These are phyloP conservation scores for Rhagium mordax DNA, from an alignment of 2,888 invertebrate species.

Conservation along the genomic window DNA sequence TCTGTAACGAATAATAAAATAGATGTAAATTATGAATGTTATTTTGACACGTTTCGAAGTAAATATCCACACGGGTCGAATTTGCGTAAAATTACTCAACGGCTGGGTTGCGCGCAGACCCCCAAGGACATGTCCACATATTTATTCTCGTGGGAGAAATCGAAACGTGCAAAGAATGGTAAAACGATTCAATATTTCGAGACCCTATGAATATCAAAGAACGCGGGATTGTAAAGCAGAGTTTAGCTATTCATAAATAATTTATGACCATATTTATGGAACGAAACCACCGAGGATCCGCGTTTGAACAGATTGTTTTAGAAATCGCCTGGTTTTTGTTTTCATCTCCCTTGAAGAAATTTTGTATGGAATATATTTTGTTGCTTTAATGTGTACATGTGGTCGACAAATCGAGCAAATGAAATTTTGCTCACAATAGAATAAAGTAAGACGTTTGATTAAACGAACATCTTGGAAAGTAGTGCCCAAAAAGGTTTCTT, in stretches of 20 bases:
- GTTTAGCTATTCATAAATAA: slow-evolving; percentile 41
- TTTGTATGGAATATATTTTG: not conserved
- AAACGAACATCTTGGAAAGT: too few species aligned
- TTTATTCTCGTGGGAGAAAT: slow-evolving; percentile 12
- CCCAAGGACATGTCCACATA: slow-evolving; percentile 1
- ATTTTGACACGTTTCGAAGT: too few species aligned
- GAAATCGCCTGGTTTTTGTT: slow-evolving; percentile 25
- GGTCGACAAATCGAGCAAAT: too few species aligned
- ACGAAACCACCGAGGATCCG: slow-evolving; percentile 14
- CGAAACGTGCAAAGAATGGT: slow-evolving; percentile 22
- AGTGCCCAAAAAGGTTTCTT: too few species aligned
- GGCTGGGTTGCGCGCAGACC: not conserved
- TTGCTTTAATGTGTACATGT: not conserved
- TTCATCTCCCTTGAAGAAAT: slow-evolving; percentile 4
- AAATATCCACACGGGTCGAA: too few species aligned
- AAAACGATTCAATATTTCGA: slow-evolving; percentile 36
- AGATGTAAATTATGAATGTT: not conserved
- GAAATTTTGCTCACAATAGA: too few species aligned
- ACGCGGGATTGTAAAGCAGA: slow-evolving; percentile 30
- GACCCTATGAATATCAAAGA: slow-evolving; percentile 39
- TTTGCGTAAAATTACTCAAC: slow-evolving; percentile 19
- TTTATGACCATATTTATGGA: slow-evolving; percentile 34
- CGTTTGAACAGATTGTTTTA: slow-evolving; percentile 24
- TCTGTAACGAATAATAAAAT: not conserved
- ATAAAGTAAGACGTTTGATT: too few species aligned